These are phyloP conservation scores for Cossypha heuglini DNA, from an alignment of 2,797 vertebrate species.

Conservation along the genomic window DNA sequence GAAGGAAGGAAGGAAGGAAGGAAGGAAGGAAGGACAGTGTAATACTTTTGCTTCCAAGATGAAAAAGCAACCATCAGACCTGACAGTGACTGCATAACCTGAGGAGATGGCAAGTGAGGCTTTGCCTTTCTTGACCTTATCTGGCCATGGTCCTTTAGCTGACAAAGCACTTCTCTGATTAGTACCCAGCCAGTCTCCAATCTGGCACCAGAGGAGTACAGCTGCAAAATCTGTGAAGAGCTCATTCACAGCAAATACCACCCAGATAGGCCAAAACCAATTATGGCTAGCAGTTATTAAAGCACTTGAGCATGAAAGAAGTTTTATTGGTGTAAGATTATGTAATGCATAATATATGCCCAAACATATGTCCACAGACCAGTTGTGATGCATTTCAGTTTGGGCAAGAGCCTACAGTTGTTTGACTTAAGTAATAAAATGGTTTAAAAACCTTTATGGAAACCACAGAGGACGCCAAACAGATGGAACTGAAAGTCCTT, in stretches of 20 bases:
- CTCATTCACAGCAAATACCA: constrained; percentile 4
- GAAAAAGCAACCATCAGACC: not conserved
- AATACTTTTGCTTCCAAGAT: not conserved
- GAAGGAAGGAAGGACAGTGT: not conserved
- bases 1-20: not conserved
- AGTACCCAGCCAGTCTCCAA: not conserved
- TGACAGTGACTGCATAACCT: not conserved
- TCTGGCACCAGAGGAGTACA: constrained; percentile 1
- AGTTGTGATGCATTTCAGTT: not conserved
- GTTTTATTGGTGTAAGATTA: not conserved
- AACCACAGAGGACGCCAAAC: not conserved
- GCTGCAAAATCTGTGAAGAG: constrained; percentile 26
- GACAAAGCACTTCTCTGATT: not conserved
- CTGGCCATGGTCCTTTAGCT: not conserved
- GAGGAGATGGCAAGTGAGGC: not conserved
- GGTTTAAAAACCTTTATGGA: not conserved
- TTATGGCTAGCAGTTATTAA: not conserved
- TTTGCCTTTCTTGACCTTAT: not conserved
- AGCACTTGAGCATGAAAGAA: not conserved
- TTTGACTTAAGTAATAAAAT: not conserved
- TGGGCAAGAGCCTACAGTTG: not conserved
- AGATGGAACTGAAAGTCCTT: not conserved
- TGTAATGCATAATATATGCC: not conserved
- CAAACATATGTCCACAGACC: not conserved
- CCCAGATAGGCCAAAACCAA: not conserved